Evolutionary conservation across 2,888 invertebrate genomes (phyloP), one percentile per base, ranked within the genome.

Genomic region (Luperina testacea): DNA sequence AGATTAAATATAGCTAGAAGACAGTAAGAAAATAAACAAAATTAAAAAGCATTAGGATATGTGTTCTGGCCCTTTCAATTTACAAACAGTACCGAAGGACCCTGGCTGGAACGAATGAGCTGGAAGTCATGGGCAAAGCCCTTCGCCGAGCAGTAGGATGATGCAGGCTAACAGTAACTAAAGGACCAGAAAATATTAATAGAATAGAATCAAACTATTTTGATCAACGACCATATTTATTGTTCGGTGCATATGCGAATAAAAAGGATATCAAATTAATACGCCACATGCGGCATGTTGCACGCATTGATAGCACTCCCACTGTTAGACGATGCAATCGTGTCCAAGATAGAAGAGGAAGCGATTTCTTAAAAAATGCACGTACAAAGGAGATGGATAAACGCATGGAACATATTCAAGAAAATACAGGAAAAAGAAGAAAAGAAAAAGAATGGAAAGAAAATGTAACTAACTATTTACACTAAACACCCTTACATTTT

Each of bases 251-350:
- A 85, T 77, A 72, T 87, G 88, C 87, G 68, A 90, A 91, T 90
- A 91, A 91, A 89, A 91, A 86, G 82, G 82, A 83, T 88, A 92
- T 92, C 87, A 91, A 90, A 90, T 91, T 85, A 87, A 91, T 90
- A 78, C 79, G 70, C 89, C 92, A 91, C 88, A 81, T 91, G 92
- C 80, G 89, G 88, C 91, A 89, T 88, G 87, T 88, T 90, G 91
- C 90, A 85, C 82, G 78, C 85, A 87, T 89, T 87, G 90, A 89
- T 89, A 90, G 87, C 88, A 89, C 92, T 90, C 92, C 92, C 92
- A 92, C 91, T 89, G 87, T 89, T 89, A 70, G 78, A 84, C 83
- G 78, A 76, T 84, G 85, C 87, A 86, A 87, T 81, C 77, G 57
- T 2, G 80, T 69, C 69, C 79, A 88, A 90, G 85, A 75, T n/a